Base-by-base conservation (phyloP, 2,888 invertebrate species). In the Dicyrtoma fusca region DNA sequence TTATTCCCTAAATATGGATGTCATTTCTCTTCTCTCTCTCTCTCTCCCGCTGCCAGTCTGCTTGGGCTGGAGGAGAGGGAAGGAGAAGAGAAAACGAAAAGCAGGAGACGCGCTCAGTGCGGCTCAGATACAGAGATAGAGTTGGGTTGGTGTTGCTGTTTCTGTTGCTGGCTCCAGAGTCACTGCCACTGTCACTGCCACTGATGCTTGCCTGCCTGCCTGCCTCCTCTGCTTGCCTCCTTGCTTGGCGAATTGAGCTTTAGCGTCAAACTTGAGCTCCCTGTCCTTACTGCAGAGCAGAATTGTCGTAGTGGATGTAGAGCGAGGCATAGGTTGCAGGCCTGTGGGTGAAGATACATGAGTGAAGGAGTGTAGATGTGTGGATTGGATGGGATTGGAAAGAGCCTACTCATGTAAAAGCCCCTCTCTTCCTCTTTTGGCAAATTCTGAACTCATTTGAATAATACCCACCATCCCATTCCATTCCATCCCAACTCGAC, bases 401-500 rank as follows among this genome's bases (percentile, higher is more conserved):
- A 63, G 45, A 19, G 23, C 63, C 49, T 65, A 65, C 66, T 68
- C 68, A 68, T 68, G 57, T 68, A 68, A 66, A 61, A 66, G n/a
- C 66, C 66, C 42, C 62, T 49, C 66, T 49, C 65, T 55, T 34
- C 59, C 51, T 66, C 55, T 66, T 66, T 57, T 65, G 68, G 63
- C 70, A 70, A 63, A 62, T 70, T 63, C 57, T 64, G 57, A 68
- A 49, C 62, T 70, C 70, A 70, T 70, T 70, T 70, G 70, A 63
- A 70, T 70, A 70, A 62, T 61, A 64, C 72, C 65, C 69, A 62
- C 74, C 73, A 75, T 76, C 75, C n/a, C n/a, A n/a, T n/a, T n/a
- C n/a, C n/a, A n/a, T n/a, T n/a, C n/a, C 77, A 78, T 77, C 77
- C 76, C 73, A 45, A 73, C 77, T 80, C 78, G 80, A 78, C 78